A percentile compares a stretch with the other conserved stretches of the same genome.
Evolutionary conservation across 2,888 invertebrate genomes (phyloP).

Genomic region (Erannis defoliaria): DNA sequence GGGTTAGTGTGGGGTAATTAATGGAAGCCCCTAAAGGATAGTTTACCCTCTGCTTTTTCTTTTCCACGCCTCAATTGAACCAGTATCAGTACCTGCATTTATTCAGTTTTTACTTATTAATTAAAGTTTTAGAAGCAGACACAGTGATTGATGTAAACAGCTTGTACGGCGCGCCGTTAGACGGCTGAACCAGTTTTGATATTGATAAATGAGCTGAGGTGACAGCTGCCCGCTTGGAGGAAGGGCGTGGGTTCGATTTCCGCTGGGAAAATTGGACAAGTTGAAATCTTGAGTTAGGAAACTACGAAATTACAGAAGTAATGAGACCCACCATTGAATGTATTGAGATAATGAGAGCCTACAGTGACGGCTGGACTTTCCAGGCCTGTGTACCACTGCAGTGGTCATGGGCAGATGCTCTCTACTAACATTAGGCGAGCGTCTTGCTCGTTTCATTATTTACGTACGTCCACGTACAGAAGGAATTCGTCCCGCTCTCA

Average conservation of each 20-base stretch:
- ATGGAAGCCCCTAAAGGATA: too few species aligned
- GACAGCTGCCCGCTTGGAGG: slow-evolving; percentile 10
- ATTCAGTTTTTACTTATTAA: slow-evolving; percentile 34
- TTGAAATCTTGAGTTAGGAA: neutral
- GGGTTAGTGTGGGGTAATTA: too few species aligned
- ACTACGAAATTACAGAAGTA: too few species aligned
- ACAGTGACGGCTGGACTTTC: too few species aligned
- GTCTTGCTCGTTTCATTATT: too few species aligned
- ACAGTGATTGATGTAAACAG: slow-evolving; percentile 27
- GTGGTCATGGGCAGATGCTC: too few species aligned
- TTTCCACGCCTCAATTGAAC: neutral
- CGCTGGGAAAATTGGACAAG: slow-evolving; percentile 13
- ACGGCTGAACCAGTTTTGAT: slow-evolving; percentile 17
- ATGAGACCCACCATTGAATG: too few species aligned
- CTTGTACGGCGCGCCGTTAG: slow-evolving; percentile 3
- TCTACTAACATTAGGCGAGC: too few species aligned
- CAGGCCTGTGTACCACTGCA: too few species aligned
- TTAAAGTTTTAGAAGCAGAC: slow-evolving; percentile 34
- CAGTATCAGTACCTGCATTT: slow-evolving; percentile 19
- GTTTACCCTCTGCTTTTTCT: slow-evolving; percentile 2
- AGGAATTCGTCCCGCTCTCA: too few species aligned
- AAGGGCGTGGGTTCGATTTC: slow-evolving; percentile 24
- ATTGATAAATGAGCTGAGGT: slow-evolving; percentile 18
- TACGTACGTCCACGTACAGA: too few species aligned
- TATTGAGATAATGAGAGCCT: too few species aligned